Conservation (phyloP, 2,113 vertebrate species). For the Sturnus vulgaris region DNA sequence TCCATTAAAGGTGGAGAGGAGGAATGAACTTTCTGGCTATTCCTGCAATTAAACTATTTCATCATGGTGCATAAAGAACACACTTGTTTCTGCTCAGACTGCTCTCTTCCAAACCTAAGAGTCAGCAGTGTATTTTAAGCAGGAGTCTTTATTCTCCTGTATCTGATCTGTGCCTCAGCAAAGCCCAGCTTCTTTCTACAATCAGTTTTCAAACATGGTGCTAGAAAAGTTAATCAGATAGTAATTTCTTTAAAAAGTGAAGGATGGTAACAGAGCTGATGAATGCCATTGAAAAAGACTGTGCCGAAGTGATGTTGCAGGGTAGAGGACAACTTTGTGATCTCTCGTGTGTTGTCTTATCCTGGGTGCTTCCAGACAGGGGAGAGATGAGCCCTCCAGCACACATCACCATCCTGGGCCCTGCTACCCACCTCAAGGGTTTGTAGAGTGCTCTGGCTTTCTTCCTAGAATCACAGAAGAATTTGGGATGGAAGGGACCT, state of each 20-base stretch:
- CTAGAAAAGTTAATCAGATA: background rate
- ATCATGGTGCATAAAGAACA: background rate
- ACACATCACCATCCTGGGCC: background rate
- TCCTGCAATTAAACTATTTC: background rate
- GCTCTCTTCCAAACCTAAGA: background rate
- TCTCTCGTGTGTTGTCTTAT: background rate
- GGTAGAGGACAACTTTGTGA: background rate
- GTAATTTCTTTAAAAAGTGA: background rate
- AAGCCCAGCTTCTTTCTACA: background rate
- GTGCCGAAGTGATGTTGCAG: rapidly evolving
- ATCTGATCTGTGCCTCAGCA: background rate
- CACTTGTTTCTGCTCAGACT: background rate
- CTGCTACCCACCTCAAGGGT: background rate
- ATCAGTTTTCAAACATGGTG: background rate
- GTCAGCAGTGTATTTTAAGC: background rate
- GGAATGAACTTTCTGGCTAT: background rate
- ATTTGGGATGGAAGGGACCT: background rate
- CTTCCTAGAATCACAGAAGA: background rate
- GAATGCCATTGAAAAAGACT: background rate
- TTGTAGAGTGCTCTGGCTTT: background rate
- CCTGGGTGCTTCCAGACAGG: background rate
- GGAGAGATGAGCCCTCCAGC: background rate
- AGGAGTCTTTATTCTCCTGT: background rate
- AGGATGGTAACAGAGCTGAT: background rate
- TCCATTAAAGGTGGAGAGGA: background rate